Evolutionary conservation across 2,113 vertebrate species (phyloP).

Genomic region (Austrofundulus limnaeus): DNA sequence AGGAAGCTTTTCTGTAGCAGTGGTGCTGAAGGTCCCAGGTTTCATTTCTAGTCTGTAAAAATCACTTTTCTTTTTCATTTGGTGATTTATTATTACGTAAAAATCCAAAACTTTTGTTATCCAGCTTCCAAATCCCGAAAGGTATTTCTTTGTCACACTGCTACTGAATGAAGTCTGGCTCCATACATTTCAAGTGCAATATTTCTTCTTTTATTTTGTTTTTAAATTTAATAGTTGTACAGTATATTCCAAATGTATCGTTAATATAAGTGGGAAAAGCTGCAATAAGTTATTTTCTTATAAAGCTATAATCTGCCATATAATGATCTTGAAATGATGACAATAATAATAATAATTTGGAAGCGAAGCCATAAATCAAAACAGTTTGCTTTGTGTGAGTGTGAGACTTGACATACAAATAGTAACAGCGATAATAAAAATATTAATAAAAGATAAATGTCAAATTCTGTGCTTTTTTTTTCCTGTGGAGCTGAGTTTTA

Average conservation of each 20-base stretch:
- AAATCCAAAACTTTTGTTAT: neutral
- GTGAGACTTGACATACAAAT: conserved; percentile 51
- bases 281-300: conserved; percentile 63
- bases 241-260: conserved; percentile 33
- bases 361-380: conserved; percentile 67
- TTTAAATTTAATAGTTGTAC: conserved; percentile 43
- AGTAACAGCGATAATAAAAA: conserved; percentile 38
- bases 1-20: conserved; percentile 29
- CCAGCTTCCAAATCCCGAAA: neutral
- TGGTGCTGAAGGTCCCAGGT: conserved; percentile 5
- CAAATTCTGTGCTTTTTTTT: conserved; percentile 42
- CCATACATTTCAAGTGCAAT: conserved; percentile 17
- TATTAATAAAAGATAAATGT: conserved; percentile 36
- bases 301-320: conserved; percentile 25
- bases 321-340: conserved; percentile 25
- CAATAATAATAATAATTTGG: conserved; percentile 31
- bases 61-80: too few relatives aligned
- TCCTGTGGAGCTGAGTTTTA: conserved; percentile 26
- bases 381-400: conserved; percentile 49
- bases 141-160: conserved; percentile 13
- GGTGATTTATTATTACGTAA: too few relatives aligned
- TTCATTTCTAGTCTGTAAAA: too few relatives aligned
- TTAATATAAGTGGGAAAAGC: conserved; percentile 34
- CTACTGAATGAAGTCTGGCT: conserved; percentile 13
- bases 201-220: conserved; percentile 5